Evolutionary conservation across 2,113 vertebrate species (phyloP).

Genomic region (Cinclus cinclus): DNA sequence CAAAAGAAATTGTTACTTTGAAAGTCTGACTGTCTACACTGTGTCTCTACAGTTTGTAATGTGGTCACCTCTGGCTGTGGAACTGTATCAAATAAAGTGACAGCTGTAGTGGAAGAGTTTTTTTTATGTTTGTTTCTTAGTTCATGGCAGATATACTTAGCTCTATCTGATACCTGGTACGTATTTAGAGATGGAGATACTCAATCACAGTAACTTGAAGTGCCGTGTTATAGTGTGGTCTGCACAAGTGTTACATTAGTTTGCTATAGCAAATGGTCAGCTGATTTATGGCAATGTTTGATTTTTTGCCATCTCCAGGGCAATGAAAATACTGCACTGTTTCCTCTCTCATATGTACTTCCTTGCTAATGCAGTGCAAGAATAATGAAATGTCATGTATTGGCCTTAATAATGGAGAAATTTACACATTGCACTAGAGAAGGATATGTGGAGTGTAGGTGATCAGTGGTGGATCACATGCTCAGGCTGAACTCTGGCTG

Average conservation of each 20-base stretch:
- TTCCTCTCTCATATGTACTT: not conserved
- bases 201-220: not conserved
- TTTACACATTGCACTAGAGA: not conserved
- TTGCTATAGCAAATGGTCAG: not conserved
- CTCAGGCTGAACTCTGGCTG: not conserved
- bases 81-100: not conserved
- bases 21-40: not conserved
- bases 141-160: not conserved
- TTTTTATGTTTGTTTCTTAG: not conserved
- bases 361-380: not conserved
- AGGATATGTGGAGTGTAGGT: not conserved
- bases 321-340: not conserved
- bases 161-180: not conserved
- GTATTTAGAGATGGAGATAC: not conserved
- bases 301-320: not conserved
- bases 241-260: not conserved
- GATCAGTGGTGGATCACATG: not conserved
- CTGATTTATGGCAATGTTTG: not conserved
- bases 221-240: not conserved
- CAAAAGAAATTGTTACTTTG: not conserved
- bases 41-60: not conserved
- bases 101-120: not conserved
- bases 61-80: not conserved
- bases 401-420: not conserved
- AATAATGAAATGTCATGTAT: not conserved